Evolutionary conservation across 2,797 vertebrate species (phyloP), one percentile per base, ranked within the genome.

Genomic region (Pseudochaenichthys georgianus): DNA sequence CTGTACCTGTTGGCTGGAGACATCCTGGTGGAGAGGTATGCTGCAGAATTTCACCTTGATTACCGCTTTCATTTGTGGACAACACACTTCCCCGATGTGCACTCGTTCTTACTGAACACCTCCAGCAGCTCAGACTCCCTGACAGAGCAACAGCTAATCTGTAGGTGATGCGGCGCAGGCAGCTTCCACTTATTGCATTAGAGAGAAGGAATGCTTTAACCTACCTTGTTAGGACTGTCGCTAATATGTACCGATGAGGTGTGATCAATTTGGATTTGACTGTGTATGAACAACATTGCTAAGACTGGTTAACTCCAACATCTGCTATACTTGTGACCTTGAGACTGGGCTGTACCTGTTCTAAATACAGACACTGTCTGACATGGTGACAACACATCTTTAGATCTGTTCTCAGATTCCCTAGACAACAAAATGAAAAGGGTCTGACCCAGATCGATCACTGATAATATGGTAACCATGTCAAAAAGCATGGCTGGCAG

Each of bases 161-260:
- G 76, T 88, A 92, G 87, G 88, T 71, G 80, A 86, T 69, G 88
- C 58, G 17, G 84, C 81, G 89, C 83, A 91, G 87, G 85, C 83
- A 60, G 84, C 89, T 88, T 87, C 59, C 48, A 69, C 85, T 92
- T 91, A 93, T 89, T 87, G 87, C 83, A 92, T 94, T 92, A 94
- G 71, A 69, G 67, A 77, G 80, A 42, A 60, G 58, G 73, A 88
- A 64, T 67, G 71, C 72, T 86, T 87, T 84, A 88, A 86, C 84
- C 69, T 80, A 60, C 21, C 83, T 84, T 85, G 65, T 82, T 51
- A 38, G 65, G 78, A n/a, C 76, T 79, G 69, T 67, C 3, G 28
- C 69, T 79, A 62, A 68, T 28, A 79, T 60, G 59, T 19, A 73
- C 47, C 65, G 46, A 54, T 19, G 19, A 51, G 62, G 46, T 70